These are phyloP conservation scores for Aphelenchoides besseyi DNA, from an alignment of 1,140 invertebrate species.

Conservation along the genomic window DNA sequence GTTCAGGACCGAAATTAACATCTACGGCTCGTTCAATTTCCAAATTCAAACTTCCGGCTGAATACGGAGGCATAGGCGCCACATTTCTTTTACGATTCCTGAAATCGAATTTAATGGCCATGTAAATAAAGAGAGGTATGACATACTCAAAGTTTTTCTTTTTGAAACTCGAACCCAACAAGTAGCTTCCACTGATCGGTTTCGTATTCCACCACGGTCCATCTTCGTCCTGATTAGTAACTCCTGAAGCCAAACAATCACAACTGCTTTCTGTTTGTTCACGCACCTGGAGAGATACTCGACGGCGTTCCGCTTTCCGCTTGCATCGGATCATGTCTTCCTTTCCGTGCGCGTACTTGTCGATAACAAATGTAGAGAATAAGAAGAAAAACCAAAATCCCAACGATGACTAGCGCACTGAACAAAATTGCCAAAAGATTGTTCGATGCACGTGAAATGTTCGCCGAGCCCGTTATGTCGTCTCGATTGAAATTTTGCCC, in stretches of 20 bases:
- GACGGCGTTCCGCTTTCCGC: slow-evolving; percentile 7
- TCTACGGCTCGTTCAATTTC: slow-evolving; percentile 17
- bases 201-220: slow-evolving; percentile 29
- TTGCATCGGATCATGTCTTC: background rate
- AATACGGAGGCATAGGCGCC: background rate
- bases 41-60: background rate
- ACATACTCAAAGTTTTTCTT: slow-evolving; percentile 17
- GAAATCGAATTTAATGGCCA: background rate
- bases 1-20: slow-evolving; percentile 11
- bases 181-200: slow-evolving; percentile 22
- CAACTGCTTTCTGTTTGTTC: background rate
- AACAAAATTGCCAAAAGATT: slow-evolving; percentile 37
- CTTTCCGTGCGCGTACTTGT: slow-evolving; percentile 25
- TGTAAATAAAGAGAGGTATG: background rate
- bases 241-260: background rate
- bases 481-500: background rate
- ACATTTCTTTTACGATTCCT: slow-evolving; percentile 5
- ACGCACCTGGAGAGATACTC: slow-evolving; percentile 5
- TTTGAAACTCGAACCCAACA: slow-evolving; percentile 17
- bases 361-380: slow-evolving; percentile 31
- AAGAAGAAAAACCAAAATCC: slow-evolving; percentile 32
- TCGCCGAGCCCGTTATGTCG: background rate
- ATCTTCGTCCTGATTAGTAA: slow-evolving; percentile 29
- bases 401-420: slow-evolving; percentile 27
- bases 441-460: slow-evolving; percentile 26